phyloP scores from a whole-genome alignment of 2,888 invertebrate species.

The Hylaea fasciaria region DNA sequence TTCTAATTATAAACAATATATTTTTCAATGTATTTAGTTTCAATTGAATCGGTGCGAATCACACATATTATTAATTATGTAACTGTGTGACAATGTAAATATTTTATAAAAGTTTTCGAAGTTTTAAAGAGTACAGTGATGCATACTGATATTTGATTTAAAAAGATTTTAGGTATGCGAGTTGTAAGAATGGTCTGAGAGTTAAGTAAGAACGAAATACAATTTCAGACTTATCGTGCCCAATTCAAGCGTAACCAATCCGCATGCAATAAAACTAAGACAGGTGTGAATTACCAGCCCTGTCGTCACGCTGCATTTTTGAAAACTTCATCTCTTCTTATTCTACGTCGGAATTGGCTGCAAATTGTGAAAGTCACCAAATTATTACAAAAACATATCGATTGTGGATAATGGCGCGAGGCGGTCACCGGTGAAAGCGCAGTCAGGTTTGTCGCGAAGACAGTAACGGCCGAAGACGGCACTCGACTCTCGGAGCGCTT shows the following conservation, averaged over 20 bases:
- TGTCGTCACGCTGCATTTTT: conserved; percentile 32
- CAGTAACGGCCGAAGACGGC: conserved; percentile 32
- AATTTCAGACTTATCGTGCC: conserved; percentile 5
- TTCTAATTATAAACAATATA: no score
- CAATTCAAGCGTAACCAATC: conserved; percentile 18
- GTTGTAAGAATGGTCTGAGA: not conserved
- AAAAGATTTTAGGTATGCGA: not conserved
- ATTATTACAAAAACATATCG: conserved; percentile 50
- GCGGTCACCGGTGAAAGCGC: conserved; percentile 63
- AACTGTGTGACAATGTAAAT: no score
- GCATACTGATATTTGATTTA: no score
- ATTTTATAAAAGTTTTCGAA: no score
- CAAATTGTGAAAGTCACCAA: conserved; percentile 54
- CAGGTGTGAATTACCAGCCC: conserved; percentile 20
- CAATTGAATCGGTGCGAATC: no score
- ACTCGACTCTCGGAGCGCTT: conserved; percentile 56
- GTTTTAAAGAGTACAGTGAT: no score
- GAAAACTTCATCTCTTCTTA: conserved; percentile 8
- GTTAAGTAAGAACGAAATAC: conserved; percentile 3
- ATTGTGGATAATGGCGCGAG: conserved; percentile 38
- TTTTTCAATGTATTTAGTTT: no score
- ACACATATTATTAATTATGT: no score
- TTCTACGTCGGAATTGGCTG: conserved; percentile 17
- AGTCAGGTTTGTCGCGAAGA: conserved; percentile 57
- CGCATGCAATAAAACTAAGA: conserved; percentile 16